Evolutionary conservation across 35 echinoderm and acorn worm species (phyloP).

Genomic region (Nesometra sesokonis): DNA sequence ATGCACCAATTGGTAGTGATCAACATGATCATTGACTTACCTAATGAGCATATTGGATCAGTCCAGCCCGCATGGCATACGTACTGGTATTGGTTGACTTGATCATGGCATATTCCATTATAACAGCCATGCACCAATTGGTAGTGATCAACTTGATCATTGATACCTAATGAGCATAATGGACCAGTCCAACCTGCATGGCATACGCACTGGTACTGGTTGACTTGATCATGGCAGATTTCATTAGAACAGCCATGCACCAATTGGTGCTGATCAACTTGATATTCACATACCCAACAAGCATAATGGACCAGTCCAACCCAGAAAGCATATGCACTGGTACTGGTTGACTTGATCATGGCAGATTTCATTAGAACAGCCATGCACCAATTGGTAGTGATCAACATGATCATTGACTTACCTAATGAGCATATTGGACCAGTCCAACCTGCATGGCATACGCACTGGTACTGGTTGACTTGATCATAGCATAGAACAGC

Average conservation of each 20-base stretch:
- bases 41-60: neutral
- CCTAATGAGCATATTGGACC: neutral
- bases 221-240: neutral
- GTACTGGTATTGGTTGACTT: neutral
- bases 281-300: too few relatives aligned
- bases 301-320: neutral
- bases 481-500: neutral
- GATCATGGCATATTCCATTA: neutral
- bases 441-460: neutral
- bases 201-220: neutral
- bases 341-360: neutral
- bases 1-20: too few relatives aligned
- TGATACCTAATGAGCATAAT: neutral
- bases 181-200: neutral
- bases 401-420: too few relatives aligned
- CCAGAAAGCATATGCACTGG: neutral
- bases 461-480: conserved; percentile 23
- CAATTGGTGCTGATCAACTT: too few relatives aligned
- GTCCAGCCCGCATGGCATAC: neutral
- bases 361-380: neutral
- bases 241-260: too few relatives aligned
- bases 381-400: too few relatives aligned
- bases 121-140: too few relatives aligned
- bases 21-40: too few relatives aligned
- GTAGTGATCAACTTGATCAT: too few relatives aligned